Base-by-base conservation (phyloP, 2,888 invertebrate species). In the Sipha maydis region DNA sequence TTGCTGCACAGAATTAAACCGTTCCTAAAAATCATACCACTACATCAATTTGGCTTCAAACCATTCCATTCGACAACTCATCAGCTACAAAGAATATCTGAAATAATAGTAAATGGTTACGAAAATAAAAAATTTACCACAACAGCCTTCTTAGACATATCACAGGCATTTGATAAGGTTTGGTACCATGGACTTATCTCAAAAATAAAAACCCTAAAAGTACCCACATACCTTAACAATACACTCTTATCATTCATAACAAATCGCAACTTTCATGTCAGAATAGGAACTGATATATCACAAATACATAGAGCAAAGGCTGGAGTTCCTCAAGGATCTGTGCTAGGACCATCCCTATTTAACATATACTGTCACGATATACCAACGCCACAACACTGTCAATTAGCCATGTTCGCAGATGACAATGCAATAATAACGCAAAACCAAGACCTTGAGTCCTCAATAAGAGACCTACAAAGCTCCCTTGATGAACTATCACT, bases 331-430 rank as follows among this genome's bases (percentile, higher is more conserved):
- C n/a, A n/a, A 73, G 73, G 73, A 34, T 73, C 73, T 11, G 73
- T 67, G 67, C 67, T 67, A 67, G 67, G 67, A 67, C 28, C 73
- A 34, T 73, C 73, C 31, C 73, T 73, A 34, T 34, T 73, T 31
- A 34, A 73, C 31, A 73, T 73, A n/a, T 73, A n/a, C n/a, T n/a
- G n/a, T n/a, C n/a, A n/a, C n/a, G n/a, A n/a, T n/a, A n/a, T n/a
- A n/a, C n/a, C n/a, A 73, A 67, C 67, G 67, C 67, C 67, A 67
- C 67, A 67, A 67, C 67, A 67, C 67, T n/a, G n/a, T n/a, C n/a
- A n/a, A n/a, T n/a, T n/a, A n/a, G n/a, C n/a, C n/a, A n/a, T n/a
- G n/a, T n/a, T 67, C 67, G 67, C 67, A 67, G 67, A 67, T 67
- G 67, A 67, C 67, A 67, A 11, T 67, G 67, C 67, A 67, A 67